phyloP scores from a whole-genome alignment of 2,888 invertebrate genomes.

The Parelbella ahira region DNA sequence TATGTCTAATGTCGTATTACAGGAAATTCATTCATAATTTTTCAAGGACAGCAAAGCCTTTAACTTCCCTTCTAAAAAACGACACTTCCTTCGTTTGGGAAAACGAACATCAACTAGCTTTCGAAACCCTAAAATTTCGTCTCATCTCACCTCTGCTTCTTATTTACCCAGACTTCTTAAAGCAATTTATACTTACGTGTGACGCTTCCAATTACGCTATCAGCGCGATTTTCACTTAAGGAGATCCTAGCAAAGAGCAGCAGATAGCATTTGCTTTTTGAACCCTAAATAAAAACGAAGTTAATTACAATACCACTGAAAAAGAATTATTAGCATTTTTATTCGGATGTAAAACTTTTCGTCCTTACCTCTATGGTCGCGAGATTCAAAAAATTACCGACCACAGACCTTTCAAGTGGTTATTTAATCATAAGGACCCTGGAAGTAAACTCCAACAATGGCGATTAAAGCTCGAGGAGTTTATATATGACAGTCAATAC shows the following conservation, averaged over 20 bases:
- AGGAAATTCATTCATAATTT: slow-evolving; percentile 46
- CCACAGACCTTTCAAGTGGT: slow-evolving; percentile 30
- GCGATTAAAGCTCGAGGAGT: slow-evolving; percentile 29
- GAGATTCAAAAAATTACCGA: slow-evolving; percentile 30
- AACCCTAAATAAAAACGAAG: slow-evolving; percentile 23
- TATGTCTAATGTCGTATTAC: slow-evolving; percentile 48
- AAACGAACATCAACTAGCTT: not conserved
- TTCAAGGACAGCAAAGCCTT: slow-evolving; percentile 28
- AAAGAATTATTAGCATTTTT: slow-evolving; percentile 26
- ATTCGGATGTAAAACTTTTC: slow-evolving; percentile 27
- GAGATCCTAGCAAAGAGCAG: slow-evolving; percentile 28
- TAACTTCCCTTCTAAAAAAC: not conserved
- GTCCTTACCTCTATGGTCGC: slow-evolving; percentile 39
- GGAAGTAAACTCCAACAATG: slow-evolving; percentile 27
- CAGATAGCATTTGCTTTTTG: slow-evolving; percentile 27
- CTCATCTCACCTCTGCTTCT: not conserved
- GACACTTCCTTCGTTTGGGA: not conserved
- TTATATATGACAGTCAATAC: slow-evolving; percentile 28
- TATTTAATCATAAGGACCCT: slow-evolving; percentile 30
- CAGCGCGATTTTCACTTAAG: slow-evolving; percentile 30
- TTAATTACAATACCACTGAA: slow-evolving; percentile 24
- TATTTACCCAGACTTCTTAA: slow-evolving; percentile 11
- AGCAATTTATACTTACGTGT: slow-evolving; percentile 14
- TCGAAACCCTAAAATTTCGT: not conserved
- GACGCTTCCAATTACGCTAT: slow-evolving; percentile 27